A percentile compares a stretch with the other conserved stretches of the same genome.
Evolutionary conservation across 35 echinoderm and acorn worm species (phyloP).

Genomic region (Eucidaris tribuloides): DNA sequence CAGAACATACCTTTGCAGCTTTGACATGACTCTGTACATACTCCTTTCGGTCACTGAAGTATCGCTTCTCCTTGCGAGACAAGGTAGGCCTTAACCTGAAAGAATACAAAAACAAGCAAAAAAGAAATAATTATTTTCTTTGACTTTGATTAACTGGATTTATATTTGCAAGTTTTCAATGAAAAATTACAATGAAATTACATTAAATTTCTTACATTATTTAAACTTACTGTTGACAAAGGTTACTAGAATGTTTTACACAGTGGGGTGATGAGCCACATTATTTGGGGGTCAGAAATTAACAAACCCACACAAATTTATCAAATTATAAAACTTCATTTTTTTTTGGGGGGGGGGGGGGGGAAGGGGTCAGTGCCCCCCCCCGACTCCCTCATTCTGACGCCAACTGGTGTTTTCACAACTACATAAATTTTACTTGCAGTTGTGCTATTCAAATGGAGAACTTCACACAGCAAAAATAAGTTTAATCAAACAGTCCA

Average conservation of each 20-base stretch:
- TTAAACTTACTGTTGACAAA: neutral
- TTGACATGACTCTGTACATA: slow-evolving; percentile 82
- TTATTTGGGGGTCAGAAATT: too few relatives aligned
- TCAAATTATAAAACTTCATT: too few relatives aligned
- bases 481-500: too few relatives aligned
- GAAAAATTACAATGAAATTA: neutral
- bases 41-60: slow-evolving; percentile 56
- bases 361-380: too few relatives aligned
- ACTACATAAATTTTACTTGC: too few relatives aligned
- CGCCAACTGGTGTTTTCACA: too few relatives aligned
- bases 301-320: too few relatives aligned
- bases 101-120: neutral
- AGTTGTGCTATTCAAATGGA: too few relatives aligned
- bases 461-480: too few relatives aligned
- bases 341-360: too few relatives aligned
- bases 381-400: too few relatives aligned
- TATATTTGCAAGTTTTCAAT: neutral
- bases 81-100: slow-evolving; percentile 72
- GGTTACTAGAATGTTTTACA: neutral
- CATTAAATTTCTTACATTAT: neutral
- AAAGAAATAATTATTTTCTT: neutral
- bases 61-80: slow-evolving; percentile 70
- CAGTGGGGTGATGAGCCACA: too few relatives aligned
- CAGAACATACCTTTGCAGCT: slow-evolving; percentile 81
- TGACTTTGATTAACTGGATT: neutral